Conservation (phyloP, 1,140 invertebrate species). For the Drosophila trapezifrons region DNA sequence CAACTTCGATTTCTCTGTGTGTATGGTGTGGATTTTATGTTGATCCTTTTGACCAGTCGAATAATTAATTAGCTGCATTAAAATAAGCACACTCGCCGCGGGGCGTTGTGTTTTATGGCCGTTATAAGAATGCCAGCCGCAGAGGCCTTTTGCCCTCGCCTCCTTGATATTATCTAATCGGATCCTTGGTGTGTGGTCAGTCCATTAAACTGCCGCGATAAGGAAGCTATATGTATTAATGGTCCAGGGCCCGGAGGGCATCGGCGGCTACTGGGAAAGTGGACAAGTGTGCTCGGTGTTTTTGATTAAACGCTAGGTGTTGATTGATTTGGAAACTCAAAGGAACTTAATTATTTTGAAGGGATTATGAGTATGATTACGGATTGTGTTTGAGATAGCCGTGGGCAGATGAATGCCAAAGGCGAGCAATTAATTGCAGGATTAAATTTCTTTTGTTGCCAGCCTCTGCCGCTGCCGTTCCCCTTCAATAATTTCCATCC, state of each 20-base stretch:
- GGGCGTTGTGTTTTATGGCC: slow-evolving; percentile 64
- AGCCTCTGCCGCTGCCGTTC: not conserved
- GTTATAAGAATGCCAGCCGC: slow-evolving; percentile 13
- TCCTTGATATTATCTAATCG: slow-evolving; percentile 45
- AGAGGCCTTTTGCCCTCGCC: not conserved
- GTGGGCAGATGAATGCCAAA: slow-evolving; percentile 22
- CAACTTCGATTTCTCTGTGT: not conserved
- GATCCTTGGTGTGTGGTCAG: slow-evolving; percentile 28
- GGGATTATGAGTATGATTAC: slow-evolving; percentile 47
- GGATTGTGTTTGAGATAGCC: slow-evolving; percentile 10
- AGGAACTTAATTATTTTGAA: slow-evolving; percentile 51
- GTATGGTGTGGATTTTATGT: slow-evolving; percentile 44
- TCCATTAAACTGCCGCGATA: slow-evolving; percentile 37
- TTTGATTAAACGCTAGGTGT: slow-evolving; percentile 51
- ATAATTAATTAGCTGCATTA: slow-evolving; percentile 64
- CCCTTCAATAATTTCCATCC: slow-evolving; percentile 30
- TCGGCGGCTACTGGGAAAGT: slow-evolving; percentile 27
- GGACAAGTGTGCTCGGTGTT: slow-evolving; percentile 31
- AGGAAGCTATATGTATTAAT: slow-evolving; percentile 8
- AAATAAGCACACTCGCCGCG: slow-evolving; percentile 36
- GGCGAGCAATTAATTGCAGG: slow-evolving; percentile 40
- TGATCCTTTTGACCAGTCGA: slow-evolving; percentile 44
- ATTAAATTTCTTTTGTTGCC: slow-evolving; percentile 40
- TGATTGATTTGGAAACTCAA: slow-evolving; percentile 63
- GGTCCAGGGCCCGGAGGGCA: not conserved